Base-by-base conservation (phyloP, 1,140 invertebrate genomes). In the Anoplophora glabripennis region DNA sequence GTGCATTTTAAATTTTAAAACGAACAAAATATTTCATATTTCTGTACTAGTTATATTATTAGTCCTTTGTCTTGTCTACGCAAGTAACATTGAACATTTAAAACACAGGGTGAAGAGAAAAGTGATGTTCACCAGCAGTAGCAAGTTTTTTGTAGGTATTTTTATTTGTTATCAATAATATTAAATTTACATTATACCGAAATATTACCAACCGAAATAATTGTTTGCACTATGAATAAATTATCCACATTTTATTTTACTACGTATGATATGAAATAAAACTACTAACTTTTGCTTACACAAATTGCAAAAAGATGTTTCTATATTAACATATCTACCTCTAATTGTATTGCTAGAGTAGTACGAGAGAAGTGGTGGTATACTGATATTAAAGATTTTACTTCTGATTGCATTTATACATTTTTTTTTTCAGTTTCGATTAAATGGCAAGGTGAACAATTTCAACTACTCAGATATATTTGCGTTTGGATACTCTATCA, bases 91-190 rank as follows among this genome's bases (percentile, higher is more conserved):
- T 15, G 52, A 44, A 28, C 5, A 44, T 7, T 8, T 41, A 10
- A 54, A 34, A 54, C 10, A 15, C 1, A 42, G 70, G 14, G 61
- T 69, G n/a, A 69, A 64, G 36, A 53, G 70, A 18, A 67, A 64
- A 54, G 63, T 72, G 3, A 35, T 70, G 4, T 72, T 72, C 38
- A 67, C 57, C 11, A 72, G 70, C 63, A 70, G 65, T 57, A 69
- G 66, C 28, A 72, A 68, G 64, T 64, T 67, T 59, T 72, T 72
- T 54, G 70, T 72, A 59, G 66, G 68, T 72, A 65, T 48, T 45
- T 17, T 18, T 17, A 42, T n/a, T n/a, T 37, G n/a, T n/a, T 37
- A 37, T 37, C 36, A 8, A 37, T n/a, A 37, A n/a, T 37, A 37
- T 37, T 37, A 37, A 37, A 37, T 7, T 37, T 37, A 37, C n/a